Percentiles rank a stretch among this genome's conserved stretches.
Conservation (phyloP, 2,113 vertebrate species). For the Suncus etruscus region DNA sequence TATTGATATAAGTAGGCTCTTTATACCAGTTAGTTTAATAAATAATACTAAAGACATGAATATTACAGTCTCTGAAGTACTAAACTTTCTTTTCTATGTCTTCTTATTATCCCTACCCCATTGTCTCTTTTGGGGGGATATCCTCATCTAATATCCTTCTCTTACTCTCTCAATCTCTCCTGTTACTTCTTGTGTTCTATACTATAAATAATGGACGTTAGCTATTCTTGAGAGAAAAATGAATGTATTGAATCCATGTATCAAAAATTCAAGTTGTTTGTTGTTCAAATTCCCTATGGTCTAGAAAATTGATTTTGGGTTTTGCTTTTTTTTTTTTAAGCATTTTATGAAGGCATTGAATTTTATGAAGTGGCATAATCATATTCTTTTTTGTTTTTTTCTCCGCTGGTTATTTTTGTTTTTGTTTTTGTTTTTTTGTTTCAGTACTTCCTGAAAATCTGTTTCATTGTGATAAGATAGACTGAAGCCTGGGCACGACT, state of each 20-base stretch:
- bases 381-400: not conserved
- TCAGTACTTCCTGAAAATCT: not conserved
- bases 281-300: conserved; percentile 52
- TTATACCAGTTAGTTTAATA: not conserved
- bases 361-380: not conserved
- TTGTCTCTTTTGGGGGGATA: not conserved
- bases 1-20: not conserved
- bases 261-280: conserved; percentile 48
- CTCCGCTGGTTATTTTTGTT: not conserved
- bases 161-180: not conserved
- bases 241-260: conserved; percentile 31
- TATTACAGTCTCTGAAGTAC: not conserved
- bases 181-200: conserved; percentile 10
- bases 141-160: not conserved
- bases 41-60: not conserved
- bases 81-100: not conserved
- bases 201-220: conserved; percentile 34
- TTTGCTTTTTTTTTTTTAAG: not conserved
- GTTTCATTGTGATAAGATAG: not conserved
- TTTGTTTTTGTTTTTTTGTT: not conserved
- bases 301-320: conserved; percentile 34
- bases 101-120: not conserved
- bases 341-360: conserved; percentile 28
- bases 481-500: not conserved
- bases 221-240: conserved; percentile 41